Percentiles rank a stretch among this genome's conserved stretches.
phyloP scores from a whole-genome alignment of 2,113 vertebrate genomes.

The Indicator maculatus region DNA sequence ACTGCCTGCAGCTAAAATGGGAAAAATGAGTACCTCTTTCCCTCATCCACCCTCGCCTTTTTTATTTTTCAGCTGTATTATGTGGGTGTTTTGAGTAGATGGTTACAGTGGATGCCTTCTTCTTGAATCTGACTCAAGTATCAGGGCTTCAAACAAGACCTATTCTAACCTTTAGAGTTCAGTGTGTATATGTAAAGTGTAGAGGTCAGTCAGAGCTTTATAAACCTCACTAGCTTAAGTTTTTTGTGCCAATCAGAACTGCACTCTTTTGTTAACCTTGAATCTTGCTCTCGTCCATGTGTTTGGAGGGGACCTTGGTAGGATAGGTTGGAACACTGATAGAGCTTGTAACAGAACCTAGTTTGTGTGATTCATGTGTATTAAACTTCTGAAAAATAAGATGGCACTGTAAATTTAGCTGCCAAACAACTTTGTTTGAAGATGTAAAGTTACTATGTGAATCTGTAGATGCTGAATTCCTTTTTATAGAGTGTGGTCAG shows the following conservation, averaged over 20 bases:
- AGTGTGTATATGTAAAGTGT: conserved; percentile 9
- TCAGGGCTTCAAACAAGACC: not conserved
- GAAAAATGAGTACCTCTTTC: not conserved
- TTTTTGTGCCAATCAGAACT: not conserved
- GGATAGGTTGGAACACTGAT: not conserved
- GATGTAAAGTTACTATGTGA: not conserved
- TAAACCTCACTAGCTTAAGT: not conserved
- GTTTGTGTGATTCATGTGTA: not conserved
- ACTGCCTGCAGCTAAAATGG: not conserved
- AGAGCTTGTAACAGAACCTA: not conserved
- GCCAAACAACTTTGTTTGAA: not conserved
- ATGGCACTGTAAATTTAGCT: not conserved
- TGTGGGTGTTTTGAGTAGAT: not conserved
- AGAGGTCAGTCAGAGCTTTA: conserved; percentile 3
- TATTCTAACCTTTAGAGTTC: conserved; percentile 37
- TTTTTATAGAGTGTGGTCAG: not conserved
- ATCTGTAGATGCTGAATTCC: not conserved
- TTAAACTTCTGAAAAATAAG: not conserved
- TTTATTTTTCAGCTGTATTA: not conserved
- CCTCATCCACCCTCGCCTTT: not conserved
- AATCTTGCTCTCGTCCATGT: not conserved
- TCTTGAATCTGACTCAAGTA: not conserved
- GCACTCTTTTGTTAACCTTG: not conserved
- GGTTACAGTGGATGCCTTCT: conserved; percentile 16
- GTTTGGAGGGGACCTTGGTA: conserved; percentile 1